Evolutionary conservation across 2,888 invertebrate genomes (phyloP), one percentile per base, ranked within the genome.

Genomic region (Cheilosia urbana): DNA sequence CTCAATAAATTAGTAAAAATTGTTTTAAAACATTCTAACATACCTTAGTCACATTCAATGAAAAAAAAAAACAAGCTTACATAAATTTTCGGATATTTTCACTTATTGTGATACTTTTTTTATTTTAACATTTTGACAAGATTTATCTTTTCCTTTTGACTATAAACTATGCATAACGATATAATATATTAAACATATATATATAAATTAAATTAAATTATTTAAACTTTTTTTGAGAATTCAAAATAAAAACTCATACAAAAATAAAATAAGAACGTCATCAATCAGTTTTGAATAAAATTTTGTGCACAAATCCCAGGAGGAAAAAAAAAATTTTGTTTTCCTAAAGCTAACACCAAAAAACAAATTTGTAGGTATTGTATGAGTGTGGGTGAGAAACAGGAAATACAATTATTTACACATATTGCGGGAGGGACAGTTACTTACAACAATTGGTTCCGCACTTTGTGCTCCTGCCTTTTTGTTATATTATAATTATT

Each of bases 401-500:
- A 78, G 68, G 57, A 58, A 81, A 6, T 19, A 71, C 57, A 42
- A 62, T n/a, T 75, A 69, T 58, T 60, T 65, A 79, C 69, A 80
- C 55, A 51, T 81, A 69, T 51, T 76, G 80, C 66, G 76, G 80
- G 62, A 75, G 60, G 60, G 80, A 68, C 76, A 81, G 72, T 91
- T 94, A 97, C 97, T 97, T 96, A 98, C 98, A 96, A 98, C 97
- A 93, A 98, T 97, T 93, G 97, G 98, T 95, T 97, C 97, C 94
- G 97, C 96, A 95, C 96, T 95, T 94, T 95, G 95, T 94, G 95
- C 95, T 94, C 95, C 96, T 94, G 95, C 94, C 96, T 96, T 95
- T 93, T 89, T 89, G 87, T 65, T 47, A 9, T 47, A 3, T 47
- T 17, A 19, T 9, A 17, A 4, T 66, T 81, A 65, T 87, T 62